These are phyloP conservation scores for Cosmia trapezina DNA, from an alignment of 2,888 invertebrate species.

Conservation along the genomic window DNA sequence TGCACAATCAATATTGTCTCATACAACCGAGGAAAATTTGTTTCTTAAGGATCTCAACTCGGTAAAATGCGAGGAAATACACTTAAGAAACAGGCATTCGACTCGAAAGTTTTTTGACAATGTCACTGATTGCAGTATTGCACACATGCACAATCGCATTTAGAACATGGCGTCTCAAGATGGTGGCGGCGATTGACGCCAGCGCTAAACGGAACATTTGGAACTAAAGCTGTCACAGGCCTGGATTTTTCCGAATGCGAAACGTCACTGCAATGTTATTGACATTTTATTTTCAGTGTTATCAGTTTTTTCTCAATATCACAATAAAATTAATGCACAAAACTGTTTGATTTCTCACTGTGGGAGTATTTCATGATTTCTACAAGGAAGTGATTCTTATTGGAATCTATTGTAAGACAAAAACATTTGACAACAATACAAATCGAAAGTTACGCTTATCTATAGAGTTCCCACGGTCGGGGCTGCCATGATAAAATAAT, in stretches of 20 bases:
- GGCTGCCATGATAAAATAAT: conserved; percentile 79
- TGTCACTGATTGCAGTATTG: no score
- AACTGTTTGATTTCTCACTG: conserved; percentile 45
- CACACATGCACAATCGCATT: no score
- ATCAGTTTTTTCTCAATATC: conserved; percentile 75
- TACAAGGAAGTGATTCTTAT: conserved; percentile 74
- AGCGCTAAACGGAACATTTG: no score
- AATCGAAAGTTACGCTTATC: conserved; percentile 81
- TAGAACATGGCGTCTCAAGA: no score
- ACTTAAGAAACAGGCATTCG: no score
- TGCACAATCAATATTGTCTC: no score
- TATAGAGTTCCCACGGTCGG: conserved; percentile 79
- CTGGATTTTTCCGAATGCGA: conserved; percentile 82
- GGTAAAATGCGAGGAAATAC: no score
- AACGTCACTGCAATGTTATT: conserved; percentile 86
- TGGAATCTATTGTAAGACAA: conserved; percentile 76
- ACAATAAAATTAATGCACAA: conserved; percentile 46
- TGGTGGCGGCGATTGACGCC: no score
- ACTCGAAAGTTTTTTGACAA: no score
- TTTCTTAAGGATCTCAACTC: no score
- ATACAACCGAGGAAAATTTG: no score
- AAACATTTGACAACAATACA: conserved; percentile 79
- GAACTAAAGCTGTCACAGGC: no score
- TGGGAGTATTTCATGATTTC: conserved; percentile 68
- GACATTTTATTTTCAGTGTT: conserved; percentile 81